Evolutionary conservation across 2,888 invertebrate species (phyloP), one percentile per base, ranked within the genome.

Genomic region (Zelleria hepariella): DNA sequence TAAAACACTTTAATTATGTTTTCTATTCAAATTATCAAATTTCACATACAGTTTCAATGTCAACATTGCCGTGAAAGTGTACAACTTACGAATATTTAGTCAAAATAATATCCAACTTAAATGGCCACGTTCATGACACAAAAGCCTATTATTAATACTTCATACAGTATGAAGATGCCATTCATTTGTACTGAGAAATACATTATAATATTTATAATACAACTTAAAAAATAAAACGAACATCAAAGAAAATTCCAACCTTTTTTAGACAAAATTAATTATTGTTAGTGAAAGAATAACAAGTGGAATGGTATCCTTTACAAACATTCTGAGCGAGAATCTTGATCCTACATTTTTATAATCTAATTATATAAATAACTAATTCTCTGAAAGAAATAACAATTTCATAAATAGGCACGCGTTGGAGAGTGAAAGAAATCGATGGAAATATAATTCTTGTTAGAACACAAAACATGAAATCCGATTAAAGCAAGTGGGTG

Each of bases 141-240:
- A 42, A 42, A 82, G 79, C 77, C 73, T 72, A 74, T 26, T 70
- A 2, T 55, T 55, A 27, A 70, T 67, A 69, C 68, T 73, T 72
- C 74, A 72, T 71, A 67, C 69, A 64, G 71, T 42, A 42, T 42
- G 32, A 79, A 77, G 77, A 78, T 70, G 74, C 76, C 78, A 73
- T 87, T 88, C 78, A 73, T 87, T 88, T 88, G 87, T 88, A 87
- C 87, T 85, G 76, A 72, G 69, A 74, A 76, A 78, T 69, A 71
- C 25, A 78, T 69, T 26, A 72, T 71, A 68, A 68, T 75, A 77
- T 68, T 77, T 42, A 78, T 69, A 48, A 72, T 71, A 68, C 68
- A 75, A 77, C 68, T 77, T 73, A 78, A 77, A n/a, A 66, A 67
- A 71, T 60, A 60, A 51, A 54, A 24, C 21, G 32, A 54, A 58